Percentiles rank a stretch among this genome's conserved stretches.
These are phyloP conservation scores for Rhinogobius similis DNA, from an alignment of 2,113 vertebrate species.

Conservation along the genomic window DNA sequence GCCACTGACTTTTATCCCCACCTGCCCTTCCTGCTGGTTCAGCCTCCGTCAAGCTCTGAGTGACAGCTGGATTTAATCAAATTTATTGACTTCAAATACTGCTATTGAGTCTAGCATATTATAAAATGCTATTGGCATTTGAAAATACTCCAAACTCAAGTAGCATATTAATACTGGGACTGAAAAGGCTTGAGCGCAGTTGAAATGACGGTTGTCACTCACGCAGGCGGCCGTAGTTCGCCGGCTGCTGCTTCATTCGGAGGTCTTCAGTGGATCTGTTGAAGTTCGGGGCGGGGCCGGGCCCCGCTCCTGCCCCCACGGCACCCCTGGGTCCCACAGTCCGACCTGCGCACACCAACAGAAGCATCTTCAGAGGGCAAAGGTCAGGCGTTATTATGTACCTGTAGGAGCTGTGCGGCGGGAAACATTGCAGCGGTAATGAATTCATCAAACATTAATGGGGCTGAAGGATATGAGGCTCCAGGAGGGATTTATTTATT, in stretches of 20 bases:
- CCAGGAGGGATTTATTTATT: constrained; percentile 30
- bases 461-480: constrained; percentile 31
- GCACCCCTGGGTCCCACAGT: constrained; percentile 69
- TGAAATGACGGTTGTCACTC: constrained; percentile 64
- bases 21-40: too few species aligned
- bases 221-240: constrained; percentile 88
- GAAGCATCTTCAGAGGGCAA: constrained; percentile 10
- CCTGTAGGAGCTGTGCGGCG: constrained; percentile 21
- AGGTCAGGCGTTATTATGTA: constrained; percentile 20
- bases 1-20: too few species aligned
- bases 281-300: constrained; percentile 61
- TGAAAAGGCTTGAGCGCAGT: too few species aligned
- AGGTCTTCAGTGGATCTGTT: constrained; percentile 92
- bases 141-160: too few species aligned
- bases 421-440: constrained; percentile 49
- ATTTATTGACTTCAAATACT: too few species aligned
- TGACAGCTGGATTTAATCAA: too few species aligned
- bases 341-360: constrained; percentile 73
- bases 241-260: constrained; percentile 80
- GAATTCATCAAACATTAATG: constrained; percentile 64
- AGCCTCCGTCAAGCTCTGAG: too few species aligned
- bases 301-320: constrained; percentile 32
- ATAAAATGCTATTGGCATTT: too few species aligned
- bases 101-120: too few species aligned
- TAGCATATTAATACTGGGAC: not conserved